Evolutionary conservation across 2,113 vertebrate genomes (phyloP), one percentile per base, ranked within the genome.

Genomic region (Hylia prasina): DNA sequence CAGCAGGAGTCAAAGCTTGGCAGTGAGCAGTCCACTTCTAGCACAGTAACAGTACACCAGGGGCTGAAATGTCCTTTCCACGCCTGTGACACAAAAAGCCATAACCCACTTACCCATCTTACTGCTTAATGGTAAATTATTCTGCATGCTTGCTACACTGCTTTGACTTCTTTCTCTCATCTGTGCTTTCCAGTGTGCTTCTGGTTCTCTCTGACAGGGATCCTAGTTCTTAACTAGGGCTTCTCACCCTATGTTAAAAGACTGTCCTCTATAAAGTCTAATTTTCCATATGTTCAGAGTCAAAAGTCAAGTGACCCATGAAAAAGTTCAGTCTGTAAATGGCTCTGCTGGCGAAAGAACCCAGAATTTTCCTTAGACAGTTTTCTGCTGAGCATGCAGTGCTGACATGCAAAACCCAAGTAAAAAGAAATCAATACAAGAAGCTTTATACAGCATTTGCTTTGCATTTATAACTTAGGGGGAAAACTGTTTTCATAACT

Each of bases 321-420:
- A 81, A 54, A 85, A 90, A 93, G 28, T 93, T 50, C 51, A 69
- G 79, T 33, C 82, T 83, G 79, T 88, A 97, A 96, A 95, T 90
- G 88, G 90, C 61, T 96, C 80, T 7, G 60, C 40, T 94, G 93
- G 96, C 92, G 72, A 90, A 94, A 88, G 75, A 72, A 22, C 40
- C 27, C 47, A 60, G 79, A 37, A 86, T 90, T 92, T 89, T 92
- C 76, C 53, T 10, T 4, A 93, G 85, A 44, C 5, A 19, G 56
- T 73, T 83, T 95, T 97, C 86, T 95, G 90, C 94, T 96, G 92
- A 96, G 92, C 48, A 31, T 10, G 86, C 94, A 94, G 54, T 64
- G 78, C 87, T 88, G 78, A 91, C 73, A 81, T 2, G 93, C 91
- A 94, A 90, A 95, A 68, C 39, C 20, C 68, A 47, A 15, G 64